Conservation (phyloP, 2,888 invertebrate species). For the Cancer borealis region DNA sequence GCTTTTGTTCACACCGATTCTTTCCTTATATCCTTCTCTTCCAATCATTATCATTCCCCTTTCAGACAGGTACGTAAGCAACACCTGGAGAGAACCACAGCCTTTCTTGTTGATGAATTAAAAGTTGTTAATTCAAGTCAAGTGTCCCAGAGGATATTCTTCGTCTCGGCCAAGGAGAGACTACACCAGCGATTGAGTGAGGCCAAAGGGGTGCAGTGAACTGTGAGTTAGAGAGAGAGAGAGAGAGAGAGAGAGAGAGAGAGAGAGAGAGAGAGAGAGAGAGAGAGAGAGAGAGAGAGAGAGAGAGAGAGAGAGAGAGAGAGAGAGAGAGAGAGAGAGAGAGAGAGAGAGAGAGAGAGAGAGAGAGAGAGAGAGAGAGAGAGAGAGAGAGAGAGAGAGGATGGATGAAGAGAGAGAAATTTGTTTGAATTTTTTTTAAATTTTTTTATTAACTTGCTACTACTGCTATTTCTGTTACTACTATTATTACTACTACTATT, state of each 20-base stretch:
- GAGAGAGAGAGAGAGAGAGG: neutral
- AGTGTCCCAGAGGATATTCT: conserved; percentile 93
- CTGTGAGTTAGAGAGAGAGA: conserved; percentile 50
- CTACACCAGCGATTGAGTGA: conserved; percentile 88
- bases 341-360: too few species aligned
- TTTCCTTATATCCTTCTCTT: neutral
- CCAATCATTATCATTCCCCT: neutral
- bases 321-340: too few species aligned
- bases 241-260: neutral
- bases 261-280: neutral
- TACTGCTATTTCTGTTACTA: neutral
- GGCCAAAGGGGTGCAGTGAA: conserved; percentile 65
- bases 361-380: neutral
- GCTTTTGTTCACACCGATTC: too few species aligned
- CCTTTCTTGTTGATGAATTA: conserved; percentile 96
- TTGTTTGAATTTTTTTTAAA: neutral
- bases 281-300: neutral
- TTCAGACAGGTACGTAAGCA: conserved; percentile 92
- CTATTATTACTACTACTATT: conserved; percentile 29
- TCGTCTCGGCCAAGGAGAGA: conserved; percentile 98
- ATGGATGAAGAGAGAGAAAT: too few species aligned
- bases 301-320: neutral
- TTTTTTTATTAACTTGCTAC: conserved; percentile 23
- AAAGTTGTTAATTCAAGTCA: conserved; percentile 84
- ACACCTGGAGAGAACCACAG: conserved; percentile 95